Conservation (phyloP, 2,888 invertebrate genomes). For the Hanleya hanleyi region DNA sequence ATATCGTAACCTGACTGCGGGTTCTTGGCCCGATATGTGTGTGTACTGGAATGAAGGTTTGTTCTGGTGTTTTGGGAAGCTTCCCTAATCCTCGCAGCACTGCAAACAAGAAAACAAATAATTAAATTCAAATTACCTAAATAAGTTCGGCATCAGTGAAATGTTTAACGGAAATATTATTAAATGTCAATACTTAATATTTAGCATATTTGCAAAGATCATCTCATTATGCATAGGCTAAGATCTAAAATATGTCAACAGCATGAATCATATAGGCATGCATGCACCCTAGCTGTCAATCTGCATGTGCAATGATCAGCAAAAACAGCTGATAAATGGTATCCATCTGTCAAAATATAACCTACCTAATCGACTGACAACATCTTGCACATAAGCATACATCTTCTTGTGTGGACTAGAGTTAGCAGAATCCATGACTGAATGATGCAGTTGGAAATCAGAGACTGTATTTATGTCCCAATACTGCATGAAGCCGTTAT, state of each 20-base stretch:
- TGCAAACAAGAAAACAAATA: constrained; percentile 36
- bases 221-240: too few relatives aligned
- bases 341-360: too few relatives aligned
- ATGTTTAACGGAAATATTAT: too few relatives aligned
- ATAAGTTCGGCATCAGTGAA: too few relatives aligned
- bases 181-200: neutral
- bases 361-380: constrained; percentile 5
- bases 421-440: neutral
- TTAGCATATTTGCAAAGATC: too few relatives aligned
- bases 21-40: constrained; percentile 49
- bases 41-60: constrained; percentile 56
- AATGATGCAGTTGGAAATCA: neutral
- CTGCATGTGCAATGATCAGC: too few relatives aligned
- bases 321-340: too few relatives aligned
- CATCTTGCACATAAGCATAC: constrained; percentile 5
- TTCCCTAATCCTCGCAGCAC: constrained; percentile 51
- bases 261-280: too few relatives aligned
- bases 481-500: neutral
- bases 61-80: constrained; percentile 47
- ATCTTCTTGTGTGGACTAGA: neutral
- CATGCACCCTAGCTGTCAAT: too few relatives aligned
- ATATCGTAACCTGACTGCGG: constrained; percentile 56
- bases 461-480: neutral
- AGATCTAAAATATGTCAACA: too few relatives aligned
- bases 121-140: neutral